These are phyloP conservation scores for Halyomorpha halys DNA, from an alignment of 1,140 invertebrate genomes.

Conservation along the genomic window DNA sequence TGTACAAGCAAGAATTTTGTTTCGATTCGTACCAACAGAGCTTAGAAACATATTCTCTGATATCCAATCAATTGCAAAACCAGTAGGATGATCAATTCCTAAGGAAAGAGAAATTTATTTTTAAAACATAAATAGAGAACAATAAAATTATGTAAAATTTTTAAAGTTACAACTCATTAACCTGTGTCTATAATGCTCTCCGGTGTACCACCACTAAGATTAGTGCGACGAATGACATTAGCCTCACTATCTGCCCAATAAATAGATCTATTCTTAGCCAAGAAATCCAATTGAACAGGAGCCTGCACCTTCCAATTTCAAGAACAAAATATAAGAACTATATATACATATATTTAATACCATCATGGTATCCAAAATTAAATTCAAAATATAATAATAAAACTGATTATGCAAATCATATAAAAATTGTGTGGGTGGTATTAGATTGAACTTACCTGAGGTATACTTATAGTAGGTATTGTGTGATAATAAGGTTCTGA, in stretches of 20 bases:
- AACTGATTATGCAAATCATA: background rate
- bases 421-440: background rate
- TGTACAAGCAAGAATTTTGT: slow-evolving; percentile 53
- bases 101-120: slow-evolving; percentile 17
- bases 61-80: slow-evolving; percentile 64
- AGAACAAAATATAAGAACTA: no score
- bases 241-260: slow-evolving; percentile 69
- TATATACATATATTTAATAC: no score
- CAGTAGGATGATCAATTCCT: slow-evolving; percentile 48
- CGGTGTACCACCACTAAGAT: slow-evolving; percentile 51
- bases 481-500: slow-evolving; percentile 61
- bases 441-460: slow-evolving; percentile 36
- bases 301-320: slow-evolving; percentile 40
- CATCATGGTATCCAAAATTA: slow-evolving; percentile 21
- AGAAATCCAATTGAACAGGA: slow-evolving; percentile 58
- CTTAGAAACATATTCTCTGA: slow-evolving; percentile 62
- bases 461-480: slow-evolving; percentile 62
- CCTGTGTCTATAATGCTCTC: slow-evolving; percentile 65
- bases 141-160: background rate
- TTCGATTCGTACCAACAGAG: slow-evolving; percentile 39
- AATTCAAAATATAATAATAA: background rate
- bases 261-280: slow-evolving; percentile 50
- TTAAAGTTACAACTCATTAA: slow-evolving; percentile 28
- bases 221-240: slow-evolving; percentile 61
- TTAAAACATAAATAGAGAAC: background rate